Base-by-base conservation (phyloP, 2,113 vertebrate species). In the Amphiprion ocellaris region DNA sequence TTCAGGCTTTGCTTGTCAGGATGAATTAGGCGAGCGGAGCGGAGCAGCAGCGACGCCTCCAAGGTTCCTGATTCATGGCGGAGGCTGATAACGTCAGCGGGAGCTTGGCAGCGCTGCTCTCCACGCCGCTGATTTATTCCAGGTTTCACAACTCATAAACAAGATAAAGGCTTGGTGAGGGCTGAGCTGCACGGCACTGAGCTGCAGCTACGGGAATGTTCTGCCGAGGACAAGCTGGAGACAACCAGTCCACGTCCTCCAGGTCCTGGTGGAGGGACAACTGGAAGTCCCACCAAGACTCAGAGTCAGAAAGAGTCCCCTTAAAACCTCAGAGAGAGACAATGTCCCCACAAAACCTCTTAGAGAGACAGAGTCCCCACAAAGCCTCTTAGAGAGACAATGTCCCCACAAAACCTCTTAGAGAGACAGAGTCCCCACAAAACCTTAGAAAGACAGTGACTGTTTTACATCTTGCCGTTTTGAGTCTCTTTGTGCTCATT, bases 121-220 rank as follows among this genome's bases (percentile, higher is more conserved):
- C 55, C 69, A 53, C 53, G 41, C 81, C 19, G 21, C n/a, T 87
- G 87, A 91, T 89, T 85, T 71, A 78, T 81, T 87, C 83, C 87
- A 87, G 79, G 10, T 87, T 87, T 91, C 79, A 79, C 69, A 89
- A 81, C 63, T 83, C 78, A 37, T 88, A 84, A 89, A 89, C 68
- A 78, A 87, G 83, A 91, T 82, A 60, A 84, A 79, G 68, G 74
- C 79, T 69, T n/a, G 26, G 65, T 26, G 64, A 50, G 8, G 61
- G 67, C 55, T 23, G 72, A 63, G 74, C 78, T 23, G 9, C 63
- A 10, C 39, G 77, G 72, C 53, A 61, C 9, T 82, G 81, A 90
- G 83, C 74, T 79, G 49, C 37, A 65, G 19, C 8, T 46, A 65
- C 44, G 81, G 85, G 88, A 87, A 84, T 84, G 83, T 83, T 79